Evolutionary conservation across 2,888 invertebrate species (phyloP), one percentile per base, ranked within the genome.

Genomic region (Melanostoma scalare): DNA sequence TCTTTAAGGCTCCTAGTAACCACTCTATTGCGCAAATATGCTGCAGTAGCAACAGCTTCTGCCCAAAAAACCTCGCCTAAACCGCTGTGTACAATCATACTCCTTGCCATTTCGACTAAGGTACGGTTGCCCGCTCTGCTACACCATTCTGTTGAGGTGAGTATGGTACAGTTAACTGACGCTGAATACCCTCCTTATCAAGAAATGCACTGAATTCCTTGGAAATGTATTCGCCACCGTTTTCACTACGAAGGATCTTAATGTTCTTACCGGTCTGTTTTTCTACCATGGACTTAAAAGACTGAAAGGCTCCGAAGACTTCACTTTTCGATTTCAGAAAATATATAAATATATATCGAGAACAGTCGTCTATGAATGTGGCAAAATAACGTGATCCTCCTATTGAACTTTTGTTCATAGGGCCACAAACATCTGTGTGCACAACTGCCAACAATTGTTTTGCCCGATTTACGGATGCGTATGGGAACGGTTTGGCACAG

Each of bases 361-460:
- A 76, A 20, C 44, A 48, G 6, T 75, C 74, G 33, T 80, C 80
- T 6, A 71, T 69, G 46, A 65, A 71, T 5, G 65, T 75, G 2
- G 52, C 52, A 44, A 80, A 80, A 56, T 75, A 80, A 8, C 46
- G n/a, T 6, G 58, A 40, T 4, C 72, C 76, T 30, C 75, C 73
- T 4, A 65, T 42, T 0, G 69, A 85, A n/a, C 4, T 53, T 46
- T 53, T 53, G 1, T 48, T 60, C 1, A 81, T 35, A 20, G 69
- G 73, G 10, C 80, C 73, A 35, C 69, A 85, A 9, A 85, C 61
- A 48, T 75, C 74, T 3, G 73, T 77, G 44, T 81, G 77, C 38
- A 75, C 69, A 9, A 58, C 6, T 2, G 40, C 68, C 10, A 76
- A 46, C 6, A 48, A 1, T 8, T 44, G 6, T 4, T 52, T 8